Evolutionary conservation across 2,113 vertebrate species (phyloP).

Genomic region (Erinaceus europaeus): DNA sequence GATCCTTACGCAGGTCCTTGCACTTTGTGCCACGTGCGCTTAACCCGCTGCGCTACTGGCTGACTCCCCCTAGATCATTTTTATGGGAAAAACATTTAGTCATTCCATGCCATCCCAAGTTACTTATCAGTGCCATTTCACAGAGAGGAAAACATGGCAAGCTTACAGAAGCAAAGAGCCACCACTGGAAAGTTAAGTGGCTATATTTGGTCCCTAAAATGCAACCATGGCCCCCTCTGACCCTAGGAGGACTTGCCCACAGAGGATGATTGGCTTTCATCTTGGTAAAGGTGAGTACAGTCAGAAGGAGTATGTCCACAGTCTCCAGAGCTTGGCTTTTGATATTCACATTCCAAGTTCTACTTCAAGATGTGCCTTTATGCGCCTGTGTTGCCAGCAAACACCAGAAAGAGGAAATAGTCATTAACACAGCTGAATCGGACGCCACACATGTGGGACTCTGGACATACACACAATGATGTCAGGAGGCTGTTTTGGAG

Average conservation of each 20-base stretch:
- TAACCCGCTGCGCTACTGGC: too few relatives aligned
- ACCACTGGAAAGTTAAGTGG: background rate
- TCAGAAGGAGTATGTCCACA: background rate
- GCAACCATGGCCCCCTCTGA: too few relatives aligned
- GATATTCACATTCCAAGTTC: constrained; percentile 4
- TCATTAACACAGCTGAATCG: constrained; percentile 13
- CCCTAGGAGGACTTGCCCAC: too few relatives aligned
- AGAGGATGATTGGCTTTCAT: too few relatives aligned
- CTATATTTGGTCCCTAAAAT: background rate
- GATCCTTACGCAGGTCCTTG: too few relatives aligned
- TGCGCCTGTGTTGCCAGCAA: background rate
- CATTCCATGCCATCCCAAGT: constrained; percentile 26
- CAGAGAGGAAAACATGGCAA: background rate
- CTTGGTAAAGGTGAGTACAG: too few relatives aligned
- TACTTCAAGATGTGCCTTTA: constrained; percentile 5
- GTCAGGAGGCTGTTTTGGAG: background rate
- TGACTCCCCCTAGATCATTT: constrained; percentile 27
- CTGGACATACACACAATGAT: background rate
- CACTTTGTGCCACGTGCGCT: too few relatives aligned
- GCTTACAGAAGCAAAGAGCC: background rate
- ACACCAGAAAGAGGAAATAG: background rate
- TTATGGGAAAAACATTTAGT: constrained; percentile 44
- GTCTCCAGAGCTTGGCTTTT: background rate
- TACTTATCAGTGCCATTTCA: background rate
- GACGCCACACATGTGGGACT: background rate